Base-by-base conservation (phyloP, 37 sponge, comb jelly and placozoan species). In the Beroe ovata region DNA sequence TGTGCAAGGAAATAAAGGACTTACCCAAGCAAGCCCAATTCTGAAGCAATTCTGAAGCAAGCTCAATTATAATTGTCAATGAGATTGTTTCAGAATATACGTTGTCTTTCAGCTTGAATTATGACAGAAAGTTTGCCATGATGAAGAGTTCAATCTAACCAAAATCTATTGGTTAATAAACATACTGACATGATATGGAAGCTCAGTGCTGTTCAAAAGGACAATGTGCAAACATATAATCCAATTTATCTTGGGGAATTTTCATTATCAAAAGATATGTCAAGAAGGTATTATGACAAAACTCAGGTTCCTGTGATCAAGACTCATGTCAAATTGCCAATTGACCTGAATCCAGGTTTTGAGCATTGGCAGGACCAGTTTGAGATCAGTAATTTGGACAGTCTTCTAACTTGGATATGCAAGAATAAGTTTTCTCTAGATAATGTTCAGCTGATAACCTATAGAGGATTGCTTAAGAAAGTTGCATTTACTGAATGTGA, bases 321-420 rank as follows among this genome's bases (percentile, higher is more conserved):
- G 41, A 36, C 4, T 39, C 3, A 42, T 39, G 42, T 40, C 8
- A 77, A 38, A 3, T 42, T 77, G 25, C 84, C 84, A 26, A 42
- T 42, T 1, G 54, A 77, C 41, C 84, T 77, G 21, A 77, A 77
- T 42, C 26, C 20, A 21, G 84, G 84, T 41, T 77, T 42, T 42
- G 54, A 77, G 41, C 23, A 38, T 4, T 77, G 54, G 42, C 0
- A 77, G 6, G 84, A 77, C 38, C 14, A 22, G n/a, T 42, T 36
- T 21, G 35, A 30, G 14, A 42, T 77, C 39, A 20, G 38, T 4
- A 42, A 25, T 19, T 4, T 77, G 4, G 84, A 77, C 38, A n/a
- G 35, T 42, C n/a, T 77, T 30, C 33, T 77, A 23, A 8, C 39
- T 30, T 77, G 84, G 84, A 77, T 77, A 26, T 42, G 84, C 47